These are phyloP conservation scores for Chaetops frenatus DNA, from an alignment of 2,113 vertebrate genomes.

Conservation along the genomic window DNA sequence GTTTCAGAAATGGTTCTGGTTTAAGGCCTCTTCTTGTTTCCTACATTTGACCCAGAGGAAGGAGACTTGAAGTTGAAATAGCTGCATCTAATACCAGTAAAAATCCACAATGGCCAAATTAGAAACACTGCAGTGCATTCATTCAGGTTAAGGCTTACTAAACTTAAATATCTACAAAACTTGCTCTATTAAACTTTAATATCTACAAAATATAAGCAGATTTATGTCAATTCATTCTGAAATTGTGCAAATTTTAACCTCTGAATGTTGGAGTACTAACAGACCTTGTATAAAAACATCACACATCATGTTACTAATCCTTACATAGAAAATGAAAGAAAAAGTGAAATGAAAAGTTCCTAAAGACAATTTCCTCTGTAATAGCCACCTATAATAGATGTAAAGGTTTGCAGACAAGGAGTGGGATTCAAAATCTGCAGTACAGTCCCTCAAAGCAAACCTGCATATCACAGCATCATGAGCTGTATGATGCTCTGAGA, in stretches of 20 bases:
- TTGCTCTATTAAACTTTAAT: neutral
- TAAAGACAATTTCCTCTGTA: neutral
- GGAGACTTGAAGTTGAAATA: neutral
- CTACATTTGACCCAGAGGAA: neutral
- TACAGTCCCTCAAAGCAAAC: neutral
- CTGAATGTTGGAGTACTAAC: neutral
- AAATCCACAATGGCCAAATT: neutral
- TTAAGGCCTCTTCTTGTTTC: neutral
- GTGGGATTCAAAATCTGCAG: neutral
- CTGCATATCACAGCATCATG: neutral
- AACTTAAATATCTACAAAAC: neutral
- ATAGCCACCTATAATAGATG: neutral
- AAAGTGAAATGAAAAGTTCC: neutral
- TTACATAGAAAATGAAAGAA: neutral
- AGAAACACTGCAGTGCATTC: neutral
- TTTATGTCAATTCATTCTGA: neutral
- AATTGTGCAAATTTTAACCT: neutral
- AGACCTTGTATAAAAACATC: neutral
- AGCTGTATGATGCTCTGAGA: neutral
- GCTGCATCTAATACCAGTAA: neutral
- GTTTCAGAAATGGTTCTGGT: neutral
- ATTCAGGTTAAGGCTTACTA: neutral
- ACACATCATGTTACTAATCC: neutral
- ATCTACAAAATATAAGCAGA: neutral
- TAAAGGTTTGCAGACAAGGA: neutral